Evolutionary conservation across 1,140 invertebrate genomes (phyloP).

Genomic region (Cherax quadricarinatus): DNA sequence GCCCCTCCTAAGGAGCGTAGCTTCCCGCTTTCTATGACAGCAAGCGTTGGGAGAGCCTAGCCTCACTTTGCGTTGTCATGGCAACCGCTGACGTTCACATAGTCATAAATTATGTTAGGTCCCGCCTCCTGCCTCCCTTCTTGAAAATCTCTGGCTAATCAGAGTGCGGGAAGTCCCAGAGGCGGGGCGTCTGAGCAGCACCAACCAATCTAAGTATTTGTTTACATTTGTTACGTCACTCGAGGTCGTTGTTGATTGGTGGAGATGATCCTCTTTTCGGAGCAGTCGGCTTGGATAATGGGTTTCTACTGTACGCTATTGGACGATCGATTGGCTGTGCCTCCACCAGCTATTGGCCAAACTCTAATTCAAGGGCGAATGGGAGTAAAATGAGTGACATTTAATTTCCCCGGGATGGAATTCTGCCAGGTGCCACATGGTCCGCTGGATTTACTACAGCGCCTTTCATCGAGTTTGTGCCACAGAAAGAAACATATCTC

Average conservation of each 20-base stretch:
- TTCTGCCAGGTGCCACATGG: background rate
- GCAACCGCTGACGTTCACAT: constrained; percentile 4
- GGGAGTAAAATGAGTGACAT: constrained; percentile 30
- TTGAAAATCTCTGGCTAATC: background rate
- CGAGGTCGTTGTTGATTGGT: background rate
- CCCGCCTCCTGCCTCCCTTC: background rate
- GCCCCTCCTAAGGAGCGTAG: background rate
- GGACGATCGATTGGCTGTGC: background rate
- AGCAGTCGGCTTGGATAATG: background rate
- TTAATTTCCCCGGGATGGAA: constrained; percentile 4
- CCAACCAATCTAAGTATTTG: constrained; percentile 24
- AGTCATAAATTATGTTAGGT: constrained; percentile 31
- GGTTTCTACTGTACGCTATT: background rate
- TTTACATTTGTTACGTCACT: constrained; percentile 22
- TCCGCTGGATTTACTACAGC: background rate
- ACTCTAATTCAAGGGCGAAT: background rate
- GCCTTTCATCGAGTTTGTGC: background rate
- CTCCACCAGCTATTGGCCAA: constrained; percentile 20
- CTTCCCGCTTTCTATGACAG: constrained; percentile 41
- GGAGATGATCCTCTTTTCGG: background rate
- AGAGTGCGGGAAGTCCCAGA: background rate
- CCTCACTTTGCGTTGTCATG: constrained; percentile 17
- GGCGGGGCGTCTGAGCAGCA: background rate
- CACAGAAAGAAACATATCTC: background rate
- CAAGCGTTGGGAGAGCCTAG: background rate